Percentiles rank a stretch among this genome's conserved stretches.
Conservation (phyloP, 2,113 vertebrate species). For the Casuarius casuarius region DNA sequence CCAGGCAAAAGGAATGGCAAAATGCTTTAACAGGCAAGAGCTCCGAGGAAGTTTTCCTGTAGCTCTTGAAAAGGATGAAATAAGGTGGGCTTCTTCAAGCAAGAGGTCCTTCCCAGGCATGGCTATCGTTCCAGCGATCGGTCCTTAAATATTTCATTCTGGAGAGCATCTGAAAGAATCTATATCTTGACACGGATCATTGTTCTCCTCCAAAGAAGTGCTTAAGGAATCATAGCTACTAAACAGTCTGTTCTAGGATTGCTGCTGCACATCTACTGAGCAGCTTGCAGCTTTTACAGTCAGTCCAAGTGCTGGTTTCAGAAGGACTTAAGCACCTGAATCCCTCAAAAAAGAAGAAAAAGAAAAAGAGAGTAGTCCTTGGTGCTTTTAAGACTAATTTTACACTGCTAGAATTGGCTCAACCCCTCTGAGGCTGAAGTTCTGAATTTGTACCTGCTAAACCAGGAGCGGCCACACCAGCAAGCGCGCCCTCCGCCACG, state of each 20-base stretch:
- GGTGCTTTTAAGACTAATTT: not conserved
- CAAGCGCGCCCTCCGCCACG: rapidly evolving
- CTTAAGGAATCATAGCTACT: not conserved
- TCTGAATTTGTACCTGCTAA: too few relatives aligned
- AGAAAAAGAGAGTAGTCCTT: not conserved
- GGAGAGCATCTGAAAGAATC: not conserved
- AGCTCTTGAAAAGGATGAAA: not conserved
- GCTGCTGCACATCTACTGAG: not conserved
- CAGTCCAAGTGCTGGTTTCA: not conserved
- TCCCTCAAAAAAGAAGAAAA: not conserved
- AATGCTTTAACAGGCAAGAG: not conserved
- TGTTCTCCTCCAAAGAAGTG: not conserved
- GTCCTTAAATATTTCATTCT: not conserved
- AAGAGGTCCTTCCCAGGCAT: not conserved
- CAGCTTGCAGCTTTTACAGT: not conserved
- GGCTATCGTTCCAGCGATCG: not conserved
- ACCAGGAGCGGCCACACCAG: not conserved
- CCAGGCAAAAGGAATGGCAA: not conserved
- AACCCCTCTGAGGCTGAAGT: not conserved
- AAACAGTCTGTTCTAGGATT: not conserved
- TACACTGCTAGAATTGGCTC: not conserved
- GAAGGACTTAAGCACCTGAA: not conserved
- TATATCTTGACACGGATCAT: rapidly evolving
- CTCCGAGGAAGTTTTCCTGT: not conserved
- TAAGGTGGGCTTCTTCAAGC: not conserved